Conservation (phyloP, 2,888 invertebrate species). For the Mongoloraphidia duomilia region DNA sequence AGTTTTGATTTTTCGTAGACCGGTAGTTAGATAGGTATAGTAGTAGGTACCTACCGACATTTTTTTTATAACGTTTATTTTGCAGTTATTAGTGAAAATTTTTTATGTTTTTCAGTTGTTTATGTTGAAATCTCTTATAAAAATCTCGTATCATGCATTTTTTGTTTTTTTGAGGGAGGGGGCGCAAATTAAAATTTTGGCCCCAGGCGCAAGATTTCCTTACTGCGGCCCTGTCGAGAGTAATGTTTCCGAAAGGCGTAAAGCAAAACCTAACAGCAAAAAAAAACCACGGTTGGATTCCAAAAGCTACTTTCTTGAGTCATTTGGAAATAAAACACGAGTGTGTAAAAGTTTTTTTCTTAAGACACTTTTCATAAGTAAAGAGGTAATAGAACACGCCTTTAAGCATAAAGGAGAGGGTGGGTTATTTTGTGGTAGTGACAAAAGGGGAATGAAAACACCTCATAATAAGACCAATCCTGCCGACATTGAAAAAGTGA, state of each 20-base stretch:
- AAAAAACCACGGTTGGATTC: conserved; percentile 5
- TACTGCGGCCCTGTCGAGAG: too few relatives aligned
- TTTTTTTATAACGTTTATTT: too few relatives aligned
- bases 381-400: conserved; percentile 13
- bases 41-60: too few relatives aligned
- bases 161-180: too few relatives aligned
- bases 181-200: too few relatives aligned
- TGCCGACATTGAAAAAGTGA: conserved; percentile 10
- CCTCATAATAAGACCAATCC: conserved; percentile 14
- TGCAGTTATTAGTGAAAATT: too few relatives aligned
- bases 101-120: too few relatives aligned
- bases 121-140: too few relatives aligned
- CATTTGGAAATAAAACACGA: conserved; percentile 3
- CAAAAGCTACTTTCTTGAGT: conserved; percentile 8
- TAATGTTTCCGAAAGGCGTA: conserved; percentile 9
- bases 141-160: too few relatives aligned
- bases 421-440: conserved; percentile 11
- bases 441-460: conserved; percentile 11
- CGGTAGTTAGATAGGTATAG: too few relatives aligned
- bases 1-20: too few relatives aligned
- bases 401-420: conserved; percentile 11
- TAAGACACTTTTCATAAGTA: conserved; percentile 12
- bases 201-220: too few relatives aligned
- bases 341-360: conserved; percentile 11
- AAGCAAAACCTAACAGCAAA: conserved; percentile 2